Conservation (phyloP, 2,888 invertebrate genomes). For the Papilio demoleus region DNA sequence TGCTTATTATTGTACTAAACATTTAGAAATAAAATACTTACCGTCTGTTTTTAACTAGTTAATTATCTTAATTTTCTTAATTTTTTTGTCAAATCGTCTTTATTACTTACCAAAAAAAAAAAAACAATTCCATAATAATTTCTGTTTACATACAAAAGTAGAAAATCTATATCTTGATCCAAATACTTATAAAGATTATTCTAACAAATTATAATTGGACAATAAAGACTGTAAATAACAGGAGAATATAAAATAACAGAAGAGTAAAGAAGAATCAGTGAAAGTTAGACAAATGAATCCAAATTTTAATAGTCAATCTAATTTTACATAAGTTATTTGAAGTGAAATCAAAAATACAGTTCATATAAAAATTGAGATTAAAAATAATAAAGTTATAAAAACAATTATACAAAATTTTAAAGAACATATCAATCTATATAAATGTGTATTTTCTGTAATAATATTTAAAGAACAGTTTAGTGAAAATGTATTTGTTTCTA, state of each 20-base stretch:
- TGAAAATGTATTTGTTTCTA: not conserved
- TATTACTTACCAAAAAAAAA: too few species aligned
- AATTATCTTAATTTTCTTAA: too few species aligned
- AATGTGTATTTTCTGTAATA: not conserved
- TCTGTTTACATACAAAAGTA: conserved; percentile 32
- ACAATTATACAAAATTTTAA: not conserved
- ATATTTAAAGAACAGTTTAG: not conserved
- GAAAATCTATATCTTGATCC: conserved; percentile 53
- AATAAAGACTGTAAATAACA: conserved; percentile 53
- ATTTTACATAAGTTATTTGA: not conserved
- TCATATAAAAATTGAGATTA: too few species aligned
- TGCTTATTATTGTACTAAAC: too few species aligned
- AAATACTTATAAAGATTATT: conserved; percentile 49
- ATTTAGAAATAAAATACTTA: too few species aligned
- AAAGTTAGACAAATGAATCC: conserved; percentile 5
- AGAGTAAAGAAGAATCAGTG: conserved; percentile 29
- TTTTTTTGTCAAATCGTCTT: too few species aligned
- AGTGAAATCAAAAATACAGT: too few species aligned
- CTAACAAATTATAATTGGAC: conserved; percentile 40
- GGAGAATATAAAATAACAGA: conserved; percentile 15
- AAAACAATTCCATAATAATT: conserved; percentile 36
- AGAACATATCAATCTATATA: not conserved
- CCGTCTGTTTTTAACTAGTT: too few species aligned
- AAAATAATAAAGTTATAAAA: not conserved
- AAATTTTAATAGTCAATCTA: not conserved